These are phyloP conservation scores for Rhingia campestris DNA, from an alignment of 2,888 invertebrate species.

Conservation along the genomic window DNA sequence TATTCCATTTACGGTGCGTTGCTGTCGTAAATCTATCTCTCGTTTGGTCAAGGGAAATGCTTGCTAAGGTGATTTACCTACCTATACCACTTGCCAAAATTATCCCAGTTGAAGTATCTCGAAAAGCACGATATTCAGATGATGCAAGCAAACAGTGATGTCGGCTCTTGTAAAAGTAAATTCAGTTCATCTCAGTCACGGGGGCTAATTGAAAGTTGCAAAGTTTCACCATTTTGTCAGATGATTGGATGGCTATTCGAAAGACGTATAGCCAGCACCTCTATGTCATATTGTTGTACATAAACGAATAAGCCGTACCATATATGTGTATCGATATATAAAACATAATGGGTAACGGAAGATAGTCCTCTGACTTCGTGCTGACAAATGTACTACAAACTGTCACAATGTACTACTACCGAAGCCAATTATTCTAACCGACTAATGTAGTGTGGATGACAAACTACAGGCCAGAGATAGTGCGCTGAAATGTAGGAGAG, in stretches of 20 bases:
- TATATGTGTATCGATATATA: background rate
- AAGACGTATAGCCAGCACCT: slow-evolving; percentile 5
- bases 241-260: slow-evolving; percentile 30
- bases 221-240: slow-evolving; percentile 36
- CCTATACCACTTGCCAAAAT: background rate
- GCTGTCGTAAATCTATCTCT: background rate
- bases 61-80: background rate
- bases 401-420: slow-evolving; percentile 34
- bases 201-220: slow-evolving; percentile 45
- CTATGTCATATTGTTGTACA: background rate
- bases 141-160: no score
- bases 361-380: background rate
- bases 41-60: slow-evolving; percentile 1
- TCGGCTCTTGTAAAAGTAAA: no score
- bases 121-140: slow-evolving; percentile 1
- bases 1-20: background rate
- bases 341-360: background rate
- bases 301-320: no score
- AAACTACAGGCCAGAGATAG: no score
- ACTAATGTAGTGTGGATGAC: slow-evolving; percentile 4
- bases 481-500: no score
- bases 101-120: background rate
- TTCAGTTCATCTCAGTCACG: slow-evolving; percentile 7
- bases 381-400: slow-evolving; percentile 30
- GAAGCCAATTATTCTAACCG: slow-evolving; percentile 38